Base-by-base conservation (phyloP, 64 coral and sea anemone genomes). In the Catalaphyllia jardinei region DNA sequence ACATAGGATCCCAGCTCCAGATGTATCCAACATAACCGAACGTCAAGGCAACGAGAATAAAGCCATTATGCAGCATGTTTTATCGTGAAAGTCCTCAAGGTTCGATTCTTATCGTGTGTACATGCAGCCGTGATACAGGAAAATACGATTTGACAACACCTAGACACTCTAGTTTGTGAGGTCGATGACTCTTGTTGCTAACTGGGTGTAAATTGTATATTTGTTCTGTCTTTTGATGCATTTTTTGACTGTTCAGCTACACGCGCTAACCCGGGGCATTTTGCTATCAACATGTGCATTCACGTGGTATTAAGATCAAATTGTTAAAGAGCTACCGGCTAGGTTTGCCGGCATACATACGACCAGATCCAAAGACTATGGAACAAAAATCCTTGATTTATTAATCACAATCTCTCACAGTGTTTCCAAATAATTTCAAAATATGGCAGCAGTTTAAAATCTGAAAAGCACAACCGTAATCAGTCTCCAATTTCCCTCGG, bases 171-270 rank as follows among this genome's bases (percentile, higher is more conserved):
- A 20, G 81, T 25, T 22, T 83, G 17, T 1, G 18, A 15, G 80
- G 80, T 83, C 33, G 80, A 83, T 67, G 60, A 83, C 62, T 49
- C 62, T 67, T 67, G 10, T 42, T 33, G 28, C 16, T 60, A 83
- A 83, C 62, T 61, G 74, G 80, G 61, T 83, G 60, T 22, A 38
- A 83, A 83, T 65, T n/a, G 61, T 65, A 67, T 83, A 65, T 83
- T 24, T 46, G 74, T 46, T 83, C 38, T 52, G 49, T 71, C 62
- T 50, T 71, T 50, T 29, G 22, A 24, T 35, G 22, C 81, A 85
- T 71, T 85, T 71, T 85, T 50, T 4, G 81, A 35, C 38, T 63
- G 18, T 42, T 71, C 49, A 71, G 69, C 33, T 39, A 85, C 42
- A 64, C 14, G 62, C 33, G 33, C 35, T 85, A 71, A 18, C 81